Base-by-base conservation (phyloP, 2,113 vertebrate species). In the Pelecanoides urinatrix region DNA sequence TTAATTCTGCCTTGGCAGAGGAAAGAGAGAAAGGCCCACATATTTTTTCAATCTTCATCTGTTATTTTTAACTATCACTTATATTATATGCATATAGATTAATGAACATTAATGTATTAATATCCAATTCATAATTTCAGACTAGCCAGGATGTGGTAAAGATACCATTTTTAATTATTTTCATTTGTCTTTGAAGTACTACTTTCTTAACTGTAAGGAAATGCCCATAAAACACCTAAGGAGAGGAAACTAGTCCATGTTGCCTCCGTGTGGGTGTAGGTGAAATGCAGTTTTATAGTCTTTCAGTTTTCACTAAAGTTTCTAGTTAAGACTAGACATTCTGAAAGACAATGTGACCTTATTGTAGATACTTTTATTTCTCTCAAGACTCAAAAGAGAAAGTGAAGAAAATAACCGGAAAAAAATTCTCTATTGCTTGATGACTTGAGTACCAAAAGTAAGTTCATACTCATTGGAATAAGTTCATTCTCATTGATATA, bases 331-430 rank as follows among this genome's bases (percentile, higher is more conserved):
- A 92, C 62, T 86, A 94, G 90, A 77, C 34, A 86, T 90, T 88
- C 75, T 89, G 92, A 96, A 97, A 96, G 66, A 95, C 44, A 95
- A 93, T 16, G 49, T 7, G 19, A 91, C 79, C 55, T 96, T 96
- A 96, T 29, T 94, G 85, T 26, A 96, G 88, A 94, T 88, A 68
- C 18, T 68, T 95, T 40, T 93, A 73, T 78, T 97, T 91, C 62
- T 94, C 83, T 88, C 85, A 95, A 62, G 65, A 53, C 45, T 96
- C 67, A 91, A 83, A 95, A 65, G 2, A 78, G 84, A 90, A 94
- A 72, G 52, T 38, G 36, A 68, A 78, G 45, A 73, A 91, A 89
- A 88, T 40, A 95, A 92, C 6, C 30, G 74, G 36, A 62, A 38
- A 87, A 3, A 82, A 79, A 59, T 73, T 86, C 49, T 73, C 13